These are phyloP conservation scores for Progne subis DNA, from an alignment of 2,113 vertebrate genomes.

Conservation along the genomic window DNA sequence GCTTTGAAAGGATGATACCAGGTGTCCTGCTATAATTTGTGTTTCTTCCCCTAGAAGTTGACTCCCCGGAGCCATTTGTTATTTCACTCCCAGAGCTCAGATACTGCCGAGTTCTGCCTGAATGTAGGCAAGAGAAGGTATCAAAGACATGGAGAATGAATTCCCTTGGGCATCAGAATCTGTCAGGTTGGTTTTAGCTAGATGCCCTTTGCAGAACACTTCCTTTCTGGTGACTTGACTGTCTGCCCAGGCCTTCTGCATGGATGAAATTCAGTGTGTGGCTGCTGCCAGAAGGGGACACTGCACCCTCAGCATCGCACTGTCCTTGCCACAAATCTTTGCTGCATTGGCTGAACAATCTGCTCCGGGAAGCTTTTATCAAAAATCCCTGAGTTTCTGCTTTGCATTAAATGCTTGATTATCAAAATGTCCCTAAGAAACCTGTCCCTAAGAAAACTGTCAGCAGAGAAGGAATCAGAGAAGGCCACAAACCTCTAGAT, in stretches of 20 bases:
- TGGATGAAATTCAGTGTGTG: neutral
- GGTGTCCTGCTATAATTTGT: neutral
- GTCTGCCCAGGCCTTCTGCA: neutral
- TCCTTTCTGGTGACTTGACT: neutral
- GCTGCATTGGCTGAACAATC: neutral
- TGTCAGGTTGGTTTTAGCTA: neutral
- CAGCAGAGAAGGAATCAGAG: neutral
- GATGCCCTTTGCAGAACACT: neutral
- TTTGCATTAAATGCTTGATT: neutral
- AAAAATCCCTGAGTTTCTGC: neutral
- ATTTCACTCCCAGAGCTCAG: neutral
- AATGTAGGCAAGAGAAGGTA: neutral
- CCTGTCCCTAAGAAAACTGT: neutral
- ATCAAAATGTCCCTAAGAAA: neutral
- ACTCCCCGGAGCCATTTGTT: neutral
- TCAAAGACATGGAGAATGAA: neutral
- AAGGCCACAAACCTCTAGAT: neutral
- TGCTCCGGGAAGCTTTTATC: neutral
- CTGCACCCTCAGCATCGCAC: neutral
- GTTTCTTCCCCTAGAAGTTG: neutral
- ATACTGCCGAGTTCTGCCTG: neutral
- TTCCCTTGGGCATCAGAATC: neutral
- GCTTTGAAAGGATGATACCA: neutral
- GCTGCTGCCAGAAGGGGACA: neutral
- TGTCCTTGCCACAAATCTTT: neutral